Evolutionary conservation across 2,113 vertebrate species (phyloP).

Genomic region (Todiramphus chloris): DNA sequence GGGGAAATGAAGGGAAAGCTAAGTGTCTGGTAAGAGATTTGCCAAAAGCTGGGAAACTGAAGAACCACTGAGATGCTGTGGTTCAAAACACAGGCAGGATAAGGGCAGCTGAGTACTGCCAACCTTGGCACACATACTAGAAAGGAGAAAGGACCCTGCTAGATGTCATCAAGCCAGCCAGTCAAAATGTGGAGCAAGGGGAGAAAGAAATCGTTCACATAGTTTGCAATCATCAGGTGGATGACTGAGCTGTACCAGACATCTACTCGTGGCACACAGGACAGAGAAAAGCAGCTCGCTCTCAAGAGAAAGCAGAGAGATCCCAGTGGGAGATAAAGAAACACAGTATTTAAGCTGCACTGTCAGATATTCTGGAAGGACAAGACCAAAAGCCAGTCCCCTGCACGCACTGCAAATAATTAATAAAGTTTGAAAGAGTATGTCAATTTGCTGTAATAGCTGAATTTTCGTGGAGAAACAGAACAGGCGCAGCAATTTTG

Average conservation of each 20-base stretch:
- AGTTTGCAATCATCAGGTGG: neutral
- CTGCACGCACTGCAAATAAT: neutral
- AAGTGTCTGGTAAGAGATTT: neutral
- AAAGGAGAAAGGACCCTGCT: neutral
- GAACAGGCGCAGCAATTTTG: neutral
- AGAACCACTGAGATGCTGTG: neutral
- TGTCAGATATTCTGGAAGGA: neutral
- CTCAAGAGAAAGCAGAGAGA: neutral
- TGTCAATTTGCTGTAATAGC: neutral
- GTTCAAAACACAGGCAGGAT: accelerated
- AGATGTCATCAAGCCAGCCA: neutral
- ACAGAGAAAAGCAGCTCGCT: neutral
- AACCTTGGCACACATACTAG: neutral
- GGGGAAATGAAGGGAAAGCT: neutral
- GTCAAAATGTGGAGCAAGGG: neutral
- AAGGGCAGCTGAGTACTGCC: neutral
- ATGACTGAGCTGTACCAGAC: neutral
- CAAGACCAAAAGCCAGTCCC: neutral
- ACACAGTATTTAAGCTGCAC: neutral
- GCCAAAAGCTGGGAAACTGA: neutral
- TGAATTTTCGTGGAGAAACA: neutral
- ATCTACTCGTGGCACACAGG: accelerated
- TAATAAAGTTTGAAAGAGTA: neutral
- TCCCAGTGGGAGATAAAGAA: neutral
- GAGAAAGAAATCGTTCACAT: neutral